phyloP scores from a whole-genome alignment of 2,113 vertebrate genomes.

The Mastomys natalensis region DNA sequence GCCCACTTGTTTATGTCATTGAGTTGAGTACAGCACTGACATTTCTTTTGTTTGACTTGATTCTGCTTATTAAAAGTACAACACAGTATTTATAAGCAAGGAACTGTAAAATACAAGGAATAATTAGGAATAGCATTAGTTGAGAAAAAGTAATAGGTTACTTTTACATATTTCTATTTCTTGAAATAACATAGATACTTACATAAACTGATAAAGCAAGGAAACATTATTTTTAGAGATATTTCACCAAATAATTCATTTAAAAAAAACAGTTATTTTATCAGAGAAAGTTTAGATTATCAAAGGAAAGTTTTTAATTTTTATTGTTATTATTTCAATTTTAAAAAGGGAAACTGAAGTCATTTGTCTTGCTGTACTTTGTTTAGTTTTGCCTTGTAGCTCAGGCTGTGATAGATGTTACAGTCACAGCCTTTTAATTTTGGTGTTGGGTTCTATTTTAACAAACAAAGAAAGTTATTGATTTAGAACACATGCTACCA shows the following conservation, averaged over 20 bases:
- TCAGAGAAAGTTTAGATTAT: not conserved
- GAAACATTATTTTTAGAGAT: constrained; percentile 29
- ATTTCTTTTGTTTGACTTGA: not conserved
- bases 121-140: not conserved
- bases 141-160: not conserved
- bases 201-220: not conserved
- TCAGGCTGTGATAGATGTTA: not conserved
- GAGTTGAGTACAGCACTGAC: not conserved
- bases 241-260: constrained; percentile 38
- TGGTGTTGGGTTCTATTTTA: not conserved
- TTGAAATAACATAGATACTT: constrained; percentile 38
- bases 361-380: not conserved
- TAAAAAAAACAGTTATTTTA: constrained; percentile 35
- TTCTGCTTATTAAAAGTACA: not conserved
- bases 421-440: not conserved
- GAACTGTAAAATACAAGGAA: not conserved
- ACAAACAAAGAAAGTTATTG: not conserved
- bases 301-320: not conserved
- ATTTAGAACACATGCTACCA: not conserved
- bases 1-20: not conserved
- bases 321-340: constrained; percentile 21
- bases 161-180: not conserved
- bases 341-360: not conserved
- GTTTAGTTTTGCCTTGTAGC: not conserved
- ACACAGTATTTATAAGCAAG: not conserved